These are phyloP conservation scores for Electrophaes corylata DNA, from an alignment of 2,888 invertebrate species.

Conservation along the genomic window DNA sequence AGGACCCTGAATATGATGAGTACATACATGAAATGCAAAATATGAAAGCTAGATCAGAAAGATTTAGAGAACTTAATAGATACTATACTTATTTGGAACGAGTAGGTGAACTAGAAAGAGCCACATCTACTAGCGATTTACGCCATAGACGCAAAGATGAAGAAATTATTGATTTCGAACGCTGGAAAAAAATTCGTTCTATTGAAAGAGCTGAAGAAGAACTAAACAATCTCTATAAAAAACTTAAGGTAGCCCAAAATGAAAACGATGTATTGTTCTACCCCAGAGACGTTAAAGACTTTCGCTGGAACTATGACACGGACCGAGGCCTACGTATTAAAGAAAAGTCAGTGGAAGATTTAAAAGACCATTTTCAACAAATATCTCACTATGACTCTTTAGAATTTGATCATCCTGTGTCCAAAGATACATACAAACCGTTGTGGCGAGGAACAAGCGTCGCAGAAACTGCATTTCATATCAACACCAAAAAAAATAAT, in stretches of 20 bases:
- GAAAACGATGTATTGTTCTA: conserved; percentile 93
- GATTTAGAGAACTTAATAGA: conserved; percentile 92
- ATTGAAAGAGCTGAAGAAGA: conserved; percentile 93
- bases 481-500: conserved; percentile 85
- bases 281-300: conserved; percentile 88
- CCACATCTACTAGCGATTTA: conserved; percentile 88
- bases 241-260: conserved; percentile 90
- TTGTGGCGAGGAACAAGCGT: conserved; percentile 94
- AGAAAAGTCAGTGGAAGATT: conserved; percentile 94
- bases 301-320: conserved; percentile 89
- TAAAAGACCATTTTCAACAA: conserved; percentile 90
- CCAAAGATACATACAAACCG: conserved; percentile 90
- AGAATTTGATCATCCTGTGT: conserved; percentile 70
- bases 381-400: conserved; percentile 81
- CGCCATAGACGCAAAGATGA: conserved; percentile 89
- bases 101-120: conserved; percentile 91
- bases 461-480: conserved; percentile 89
- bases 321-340: conserved; percentile 92
- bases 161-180: conserved; percentile 93
- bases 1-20: conserved; percentile 87
- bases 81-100: conserved; percentile 94
- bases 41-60: conserved; percentile 88
- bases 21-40: conserved; percentile 87
- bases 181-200: conserved; percentile 92
- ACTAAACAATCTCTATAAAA: conserved; percentile 89